phyloP scores from a whole-genome alignment of 92 coral and sea anemone genomes.

The Zoanthus sociatus region DNA sequence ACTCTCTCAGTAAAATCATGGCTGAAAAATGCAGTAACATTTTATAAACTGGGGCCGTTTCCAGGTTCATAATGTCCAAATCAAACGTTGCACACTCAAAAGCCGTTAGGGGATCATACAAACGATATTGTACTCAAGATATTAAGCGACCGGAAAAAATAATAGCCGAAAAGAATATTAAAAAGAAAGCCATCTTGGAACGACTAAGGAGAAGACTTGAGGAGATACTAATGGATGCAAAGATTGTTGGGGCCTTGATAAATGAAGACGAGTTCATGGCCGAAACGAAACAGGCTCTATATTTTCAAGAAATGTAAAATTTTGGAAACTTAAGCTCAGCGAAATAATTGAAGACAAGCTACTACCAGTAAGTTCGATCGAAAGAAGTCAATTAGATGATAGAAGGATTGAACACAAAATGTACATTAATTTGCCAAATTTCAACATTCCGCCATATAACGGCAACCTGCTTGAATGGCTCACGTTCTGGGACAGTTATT shows the following conservation, averaged over 20 bases:
- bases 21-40: no score
- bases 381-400: neutral
- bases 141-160: neutral
- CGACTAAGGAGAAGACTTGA: neutral
- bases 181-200: no score
- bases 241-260: neutral
- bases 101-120: neutral
- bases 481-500: no score
- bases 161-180: no score
- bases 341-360: neutral
- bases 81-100: constrained; percentile 2
- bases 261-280: neutral
- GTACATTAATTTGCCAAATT: neutral
- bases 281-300: neutral
- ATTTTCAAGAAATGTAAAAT: neutral
- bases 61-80: no score
- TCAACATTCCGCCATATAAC: neutral
- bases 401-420: neutral
- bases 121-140: neutral
- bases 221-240: neutral
- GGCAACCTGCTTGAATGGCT: no score
- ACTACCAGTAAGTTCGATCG: neutral
- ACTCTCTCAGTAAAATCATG: no score
- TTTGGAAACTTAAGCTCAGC: constrained; percentile 2
- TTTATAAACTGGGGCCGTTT: neutral